Percentiles rank a stretch among this genome's conserved stretches.
These are phyloP conservation scores for Chaetodon auriga DNA, from an alignment of 2,113 vertebrate genomes.

Conservation along the genomic window DNA sequence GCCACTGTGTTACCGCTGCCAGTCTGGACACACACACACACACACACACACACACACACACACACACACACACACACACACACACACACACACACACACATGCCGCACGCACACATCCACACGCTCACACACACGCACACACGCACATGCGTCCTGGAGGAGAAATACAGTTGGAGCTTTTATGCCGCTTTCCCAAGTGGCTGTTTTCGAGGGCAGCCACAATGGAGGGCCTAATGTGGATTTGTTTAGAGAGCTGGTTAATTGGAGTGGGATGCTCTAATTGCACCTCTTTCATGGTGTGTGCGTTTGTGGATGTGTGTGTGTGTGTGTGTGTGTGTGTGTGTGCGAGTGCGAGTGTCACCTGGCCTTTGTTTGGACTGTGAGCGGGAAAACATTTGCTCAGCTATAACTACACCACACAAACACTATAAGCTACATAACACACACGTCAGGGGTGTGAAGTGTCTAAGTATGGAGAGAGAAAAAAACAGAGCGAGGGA, in stretches of 20 bases:
- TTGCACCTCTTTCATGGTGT: slow-evolving; percentile 84
- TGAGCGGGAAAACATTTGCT: slow-evolving; percentile 81
- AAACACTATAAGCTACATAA: slow-evolving; percentile 72
- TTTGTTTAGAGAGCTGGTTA: slow-evolving; percentile 88
- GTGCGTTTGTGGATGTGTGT: slow-evolving; percentile 62
- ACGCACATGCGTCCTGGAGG: slow-evolving; percentile 68
- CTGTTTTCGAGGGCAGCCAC: slow-evolving; percentile 85
- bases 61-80: slow-evolving; percentile 48
- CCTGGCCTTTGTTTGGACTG: slow-evolving; percentile 80
- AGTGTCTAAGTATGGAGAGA: slow-evolving; percentile 63
- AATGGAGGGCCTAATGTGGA: slow-evolving; percentile 88
- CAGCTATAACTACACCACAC: slow-evolving; percentile 69
- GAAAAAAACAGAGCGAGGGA: slow-evolving; percentile 29
- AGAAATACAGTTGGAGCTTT: slow-evolving; percentile 85
- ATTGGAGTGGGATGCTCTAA: slow-evolving; percentile 87
- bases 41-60: slow-evolving; percentile 47
- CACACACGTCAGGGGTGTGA: slow-evolving; percentile 64
- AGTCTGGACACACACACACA: slow-evolving; percentile 47
- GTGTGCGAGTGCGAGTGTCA: slow-evolving; percentile 61
- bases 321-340: slow-evolving; percentile 40
- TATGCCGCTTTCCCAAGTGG: slow-evolving; percentile 86
- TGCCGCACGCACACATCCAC: slow-evolving; percentile 49
- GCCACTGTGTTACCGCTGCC: slow-evolving; percentile 63
- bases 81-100: slow-evolving; percentile 49
- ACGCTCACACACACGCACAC: slow-evolving; percentile 45